Conservation (phyloP, 2,113 vertebrate genomes). For the Oenanthe melanoleuca region DNA sequence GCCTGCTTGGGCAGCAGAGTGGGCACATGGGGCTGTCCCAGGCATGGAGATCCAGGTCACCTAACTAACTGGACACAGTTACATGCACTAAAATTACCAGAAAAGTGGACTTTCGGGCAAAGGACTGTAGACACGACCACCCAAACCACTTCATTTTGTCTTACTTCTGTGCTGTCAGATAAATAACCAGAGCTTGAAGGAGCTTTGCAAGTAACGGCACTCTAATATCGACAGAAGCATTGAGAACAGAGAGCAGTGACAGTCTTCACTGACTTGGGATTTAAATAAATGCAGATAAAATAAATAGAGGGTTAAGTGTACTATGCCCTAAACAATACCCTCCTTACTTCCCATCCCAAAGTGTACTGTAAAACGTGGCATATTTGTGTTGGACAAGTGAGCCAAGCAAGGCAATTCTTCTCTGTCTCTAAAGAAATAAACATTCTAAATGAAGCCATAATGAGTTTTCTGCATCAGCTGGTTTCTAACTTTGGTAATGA, state of each 20-base stretch:
- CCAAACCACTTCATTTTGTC: background rate
- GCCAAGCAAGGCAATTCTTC: background rate
- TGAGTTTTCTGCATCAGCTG: constrained; percentile 42
- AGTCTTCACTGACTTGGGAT: background rate
- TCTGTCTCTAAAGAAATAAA: constrained; percentile 39
- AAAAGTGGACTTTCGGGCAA: background rate
- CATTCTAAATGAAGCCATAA: constrained; percentile 48
- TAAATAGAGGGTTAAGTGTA: background rate
- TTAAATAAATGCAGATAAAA: constrained; percentile 15
- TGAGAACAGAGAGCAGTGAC: background rate
- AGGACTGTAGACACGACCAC: background rate
- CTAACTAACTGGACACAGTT: background rate
- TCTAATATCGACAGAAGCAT: rapidly evolving
- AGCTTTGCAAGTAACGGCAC: background rate
- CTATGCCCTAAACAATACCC: background rate
- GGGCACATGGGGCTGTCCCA: background rate
- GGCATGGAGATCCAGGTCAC: background rate
- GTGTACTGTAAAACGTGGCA: background rate
- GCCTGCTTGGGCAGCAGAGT: background rate
- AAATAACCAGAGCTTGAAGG: background rate
- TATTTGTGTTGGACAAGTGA: background rate
- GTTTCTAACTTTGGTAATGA: constrained; percentile 60
- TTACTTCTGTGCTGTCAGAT: background rate
- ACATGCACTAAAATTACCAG: background rate
- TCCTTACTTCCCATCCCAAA: background rate